Conservation (phyloP, 1,140 invertebrate species). For the Drosophila punjabiensis region DNA sequence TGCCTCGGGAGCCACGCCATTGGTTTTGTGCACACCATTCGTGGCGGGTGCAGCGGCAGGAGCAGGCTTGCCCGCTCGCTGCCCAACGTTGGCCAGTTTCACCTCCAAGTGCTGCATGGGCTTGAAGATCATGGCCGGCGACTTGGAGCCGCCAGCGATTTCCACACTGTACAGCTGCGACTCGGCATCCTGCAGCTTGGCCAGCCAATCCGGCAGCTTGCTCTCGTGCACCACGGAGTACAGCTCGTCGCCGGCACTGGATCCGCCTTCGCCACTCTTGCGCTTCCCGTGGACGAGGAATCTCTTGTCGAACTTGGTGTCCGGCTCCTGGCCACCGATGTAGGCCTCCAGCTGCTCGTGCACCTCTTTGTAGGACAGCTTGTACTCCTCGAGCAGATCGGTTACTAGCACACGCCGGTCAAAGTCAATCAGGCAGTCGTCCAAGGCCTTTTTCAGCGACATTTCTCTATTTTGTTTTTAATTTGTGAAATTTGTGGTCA, state of each 20-base stretch:
- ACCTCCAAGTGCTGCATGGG: conserved; percentile 69
- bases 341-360: conserved; percentile 59
- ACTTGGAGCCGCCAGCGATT: conserved; percentile 70
- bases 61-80: conserved; percentile 12
- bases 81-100: conserved; percentile 42
- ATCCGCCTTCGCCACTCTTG: conserved; percentile 6
- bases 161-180: conserved; percentile 75
- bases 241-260: conserved; percentile 37
- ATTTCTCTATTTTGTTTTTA: conserved; percentile 20
- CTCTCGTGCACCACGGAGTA: conserved; percentile 73
- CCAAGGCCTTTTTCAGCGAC: conserved; percentile 68
- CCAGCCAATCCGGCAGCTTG: conserved; percentile 69
- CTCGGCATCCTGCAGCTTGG: conserved; percentile 67
- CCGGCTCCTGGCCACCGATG: conserved; percentile 54
- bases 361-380: conserved; percentile 73
- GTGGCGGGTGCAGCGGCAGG: not conserved
- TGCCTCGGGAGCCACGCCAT: conserved; percentile 28
- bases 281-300: conserved; percentile 68
- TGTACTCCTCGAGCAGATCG: conserved; percentile 76
- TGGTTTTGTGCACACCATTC: conserved; percentile 33
- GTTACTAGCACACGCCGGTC: conserved; percentile 74
- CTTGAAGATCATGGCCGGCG: conserved; percentile 65
- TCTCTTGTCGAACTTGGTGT: conserved; percentile 62
- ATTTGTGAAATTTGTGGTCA: conserved; percentile 1
- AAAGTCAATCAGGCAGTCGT: conserved; percentile 76